A percentile compares a stretch with the other conserved stretches of the same genome.
These are phyloP conservation scores for Mastigias papua DNA, from an alignment of 30 jellyfish, hydroid and myxozoan species.

Conservation along the genomic window DNA sequence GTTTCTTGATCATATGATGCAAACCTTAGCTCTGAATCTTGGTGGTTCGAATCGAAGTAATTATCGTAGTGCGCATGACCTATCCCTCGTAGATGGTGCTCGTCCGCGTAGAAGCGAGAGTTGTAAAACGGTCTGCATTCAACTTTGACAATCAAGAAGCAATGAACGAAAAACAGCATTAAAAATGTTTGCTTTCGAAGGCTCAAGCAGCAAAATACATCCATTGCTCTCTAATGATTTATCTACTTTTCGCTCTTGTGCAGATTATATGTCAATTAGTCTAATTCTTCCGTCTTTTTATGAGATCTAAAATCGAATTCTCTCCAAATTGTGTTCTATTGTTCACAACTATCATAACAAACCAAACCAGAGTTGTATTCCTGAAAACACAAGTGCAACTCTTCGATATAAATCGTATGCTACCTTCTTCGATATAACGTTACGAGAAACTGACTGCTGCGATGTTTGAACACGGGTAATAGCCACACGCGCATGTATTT, in stretches of 20 bases:
- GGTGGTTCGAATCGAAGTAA: background rate
- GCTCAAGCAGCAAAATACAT: background rate
- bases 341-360: background rate
- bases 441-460: background rate
- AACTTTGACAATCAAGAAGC: background rate
- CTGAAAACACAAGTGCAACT: too few relatives aligned
- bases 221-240: background rate
- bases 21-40: slow-evolving; percentile 7
- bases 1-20: slow-evolving; percentile 27
- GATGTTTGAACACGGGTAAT: background rate
- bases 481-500: background rate
- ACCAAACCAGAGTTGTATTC: too few relatives aligned
- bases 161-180: background rate
- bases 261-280: too few relatives aligned
- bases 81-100: slow-evolving; percentile 4
- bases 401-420: too few relatives aligned
- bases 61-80: background rate
- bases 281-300: too few relatives aligned
- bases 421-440: background rate
- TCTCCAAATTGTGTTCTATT: too few relatives aligned
- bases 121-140: slow-evolving; percentile 43
- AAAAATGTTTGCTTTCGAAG: background rate
- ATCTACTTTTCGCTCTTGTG: background rate
- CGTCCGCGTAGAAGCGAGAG: slow-evolving; percentile 40
- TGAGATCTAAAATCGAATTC: too few relatives aligned